Base-by-base conservation (phyloP, 2,888 invertebrate genomes). In the Scaptomyza caliginosa region DNA sequence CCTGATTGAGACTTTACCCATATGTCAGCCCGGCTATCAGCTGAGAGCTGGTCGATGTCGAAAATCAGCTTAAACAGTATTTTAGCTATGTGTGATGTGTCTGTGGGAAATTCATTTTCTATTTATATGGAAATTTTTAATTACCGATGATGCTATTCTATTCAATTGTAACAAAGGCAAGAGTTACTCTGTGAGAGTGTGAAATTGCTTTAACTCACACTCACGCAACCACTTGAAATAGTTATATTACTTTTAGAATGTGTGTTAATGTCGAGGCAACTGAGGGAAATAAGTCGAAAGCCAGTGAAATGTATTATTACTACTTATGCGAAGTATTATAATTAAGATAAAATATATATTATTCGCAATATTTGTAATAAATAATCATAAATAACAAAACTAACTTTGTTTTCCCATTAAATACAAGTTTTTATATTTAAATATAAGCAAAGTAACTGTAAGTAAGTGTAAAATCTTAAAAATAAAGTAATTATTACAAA, bases 11-110 rank as follows among this genome's bases (percentile, higher is more conserved):
- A 64, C 69, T 4, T 16, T 51, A 11, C 65, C 58, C 1, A 32
- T 46, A 1, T 81, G 81, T 51, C 57, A 46, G 6, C 51, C 48
- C 0, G 88, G 88, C 17, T 67, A 43, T 3, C 60, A 59, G 24
- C 45, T 88, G 21, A 46, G 68, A 16, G 76, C 60, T 11, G 84
- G 86, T 10, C 76, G 76, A 4, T 81, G 88, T 59, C 80, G 81
- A 8, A 52, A 67, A 39, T 6, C 72, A 2, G 81, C 79, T 8
- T 86, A 59, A 48, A 36, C 6, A 23, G 30, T 30, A 46, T 21
- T 46, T 30, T 46, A 16, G 16, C 13, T 17, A 32, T 28, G 17
- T n/a, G 26, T n/a, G n/a, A n/a, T 28, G 13, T 16, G 11, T 7
- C 1, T 32, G 32, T 32, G 13, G 4, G 32, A 28, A 30, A 30